Evolutionary conservation across 1,140 invertebrate genomes (phyloP).

Genomic region (Meteorus sp.): DNA sequence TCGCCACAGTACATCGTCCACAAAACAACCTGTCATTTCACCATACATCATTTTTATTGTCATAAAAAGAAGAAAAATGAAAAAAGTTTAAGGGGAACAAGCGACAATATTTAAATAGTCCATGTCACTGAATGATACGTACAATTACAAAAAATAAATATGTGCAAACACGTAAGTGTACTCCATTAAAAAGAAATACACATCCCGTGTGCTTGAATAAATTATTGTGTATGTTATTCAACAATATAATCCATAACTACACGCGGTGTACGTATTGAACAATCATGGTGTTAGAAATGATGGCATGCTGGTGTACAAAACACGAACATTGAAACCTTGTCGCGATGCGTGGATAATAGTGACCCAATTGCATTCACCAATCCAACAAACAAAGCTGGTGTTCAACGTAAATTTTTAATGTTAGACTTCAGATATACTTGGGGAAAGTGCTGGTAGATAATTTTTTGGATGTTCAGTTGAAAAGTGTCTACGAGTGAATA

Average conservation of each 20-base stretch:
- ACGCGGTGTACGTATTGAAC: too few species aligned
- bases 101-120: slow-evolving; percentile 5
- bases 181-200: too few species aligned
- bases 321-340: slow-evolving; percentile 19
- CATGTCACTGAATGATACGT: too few species aligned
- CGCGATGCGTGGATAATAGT: slow-evolving; percentile 13
- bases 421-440: too few species aligned
- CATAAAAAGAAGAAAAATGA: too few species aligned
- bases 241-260: too few species aligned
- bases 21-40: too few species aligned
- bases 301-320: neutral
- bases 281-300: slow-evolving; percentile 3
- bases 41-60: slow-evolving; percentile 4
- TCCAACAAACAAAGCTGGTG: slow-evolving; percentile 31
- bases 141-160: too few species aligned
- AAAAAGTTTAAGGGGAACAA: too few species aligned
- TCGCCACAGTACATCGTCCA: neutral
- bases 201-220: too few species aligned
- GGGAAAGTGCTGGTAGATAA: neutral
- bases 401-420: slow-evolving; percentile 19
- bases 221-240: too few species aligned
- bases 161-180: too few species aligned
- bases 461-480: neutral
- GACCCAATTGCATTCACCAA: slow-evolving; percentile 26
- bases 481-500: neutral